A percentile compares a stretch with the other conserved stretches of the same genome.
Conservation (phyloP, 2,888 invertebrate genomes). For the Patella caerulea region DNA sequence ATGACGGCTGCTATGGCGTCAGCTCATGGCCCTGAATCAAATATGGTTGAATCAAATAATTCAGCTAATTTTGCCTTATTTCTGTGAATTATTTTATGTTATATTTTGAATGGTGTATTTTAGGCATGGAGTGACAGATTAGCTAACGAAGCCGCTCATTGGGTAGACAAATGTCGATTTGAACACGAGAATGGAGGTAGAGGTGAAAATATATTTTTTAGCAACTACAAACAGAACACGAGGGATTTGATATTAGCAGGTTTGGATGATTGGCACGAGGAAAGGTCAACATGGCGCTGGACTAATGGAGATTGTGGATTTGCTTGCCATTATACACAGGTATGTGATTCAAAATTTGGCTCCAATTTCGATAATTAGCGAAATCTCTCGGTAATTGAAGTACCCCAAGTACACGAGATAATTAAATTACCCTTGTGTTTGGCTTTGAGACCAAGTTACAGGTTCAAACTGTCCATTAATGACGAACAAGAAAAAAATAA, state of each 20-base stretch:
- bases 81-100: too few species aligned
- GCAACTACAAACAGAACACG: slow-evolving; percentile 41
- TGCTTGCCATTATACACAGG: slow-evolving; percentile 62
- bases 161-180: slow-evolving; percentile 54
- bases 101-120: background rate
- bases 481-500: too few species aligned
- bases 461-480: too few species aligned
- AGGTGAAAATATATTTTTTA: slow-evolving; percentile 58
- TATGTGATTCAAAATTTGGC: slow-evolving; percentile 7
- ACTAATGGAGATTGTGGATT: slow-evolving; percentile 43
- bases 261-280: slow-evolving; percentile 54
- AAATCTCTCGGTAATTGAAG: too few species aligned
- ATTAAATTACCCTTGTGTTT: too few species aligned
- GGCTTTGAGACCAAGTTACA: too few species aligned
- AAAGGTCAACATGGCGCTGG: slow-evolving; percentile 48
- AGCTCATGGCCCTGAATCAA: too few species aligned
- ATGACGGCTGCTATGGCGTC: too few species aligned
- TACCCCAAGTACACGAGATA: too few species aligned
- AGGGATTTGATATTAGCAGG: slow-evolving; percentile 28
- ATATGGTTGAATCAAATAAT: too few species aligned
- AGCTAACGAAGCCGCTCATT: slow-evolving; percentile 42
- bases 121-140: slow-evolving; percentile 50
- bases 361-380: too few species aligned
- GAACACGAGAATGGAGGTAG: slow-evolving; percentile 49
- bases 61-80: too few species aligned